Base-by-base conservation (phyloP, 2,888 invertebrate genomes). In the Ichneumoninae sp. region DNA sequence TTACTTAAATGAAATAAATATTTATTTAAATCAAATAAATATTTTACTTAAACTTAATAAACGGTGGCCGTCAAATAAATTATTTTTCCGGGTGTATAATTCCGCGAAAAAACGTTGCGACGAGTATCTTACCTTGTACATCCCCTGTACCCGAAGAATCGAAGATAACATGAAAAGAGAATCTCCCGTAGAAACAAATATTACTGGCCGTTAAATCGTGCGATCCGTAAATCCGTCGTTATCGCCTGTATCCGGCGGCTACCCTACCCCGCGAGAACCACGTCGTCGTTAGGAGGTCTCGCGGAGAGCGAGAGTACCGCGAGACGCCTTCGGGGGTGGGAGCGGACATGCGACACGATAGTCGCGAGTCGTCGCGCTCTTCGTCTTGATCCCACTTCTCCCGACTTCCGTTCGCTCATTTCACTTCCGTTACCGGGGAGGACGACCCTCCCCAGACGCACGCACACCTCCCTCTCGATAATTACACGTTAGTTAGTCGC, bases 401-500 rank as follows among this genome's bases (percentile, higher is more conserved):
- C 7, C 26, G 2, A 16, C 62, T 62, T 30, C 33, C 62, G 7
- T 5, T 44, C 60, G 26, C 70, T 71, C 79, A 26, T 62, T 62
- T 79, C 54, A 50, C 54, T 78, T 44, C 40, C 69, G 54, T 44
- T 68, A 77, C 57, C 62, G 30, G 30, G 5, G 5, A 4, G 4
- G 16, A 30, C n/a, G 60, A 30, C 4, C 22, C 57, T 1, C 4
- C 57, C 26, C 22, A 26, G 57, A 47, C 62, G 62, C 26, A 13
- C 26, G 26, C 62, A 33, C 75, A 19, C 74, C 72, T 33, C 50
- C 57, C 52, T 87, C 86, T 83, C 89, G 88, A 90, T 90, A 90
- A 90, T 90, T 90, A 89, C 87, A 86, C 88, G 86, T 86, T 88
- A 84, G 86, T 88, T 87, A 83, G 83, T 83, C 76, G 62, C 66